Conservation (phyloP, 2,113 vertebrate species). For the Dipodomys ordii region DNA sequence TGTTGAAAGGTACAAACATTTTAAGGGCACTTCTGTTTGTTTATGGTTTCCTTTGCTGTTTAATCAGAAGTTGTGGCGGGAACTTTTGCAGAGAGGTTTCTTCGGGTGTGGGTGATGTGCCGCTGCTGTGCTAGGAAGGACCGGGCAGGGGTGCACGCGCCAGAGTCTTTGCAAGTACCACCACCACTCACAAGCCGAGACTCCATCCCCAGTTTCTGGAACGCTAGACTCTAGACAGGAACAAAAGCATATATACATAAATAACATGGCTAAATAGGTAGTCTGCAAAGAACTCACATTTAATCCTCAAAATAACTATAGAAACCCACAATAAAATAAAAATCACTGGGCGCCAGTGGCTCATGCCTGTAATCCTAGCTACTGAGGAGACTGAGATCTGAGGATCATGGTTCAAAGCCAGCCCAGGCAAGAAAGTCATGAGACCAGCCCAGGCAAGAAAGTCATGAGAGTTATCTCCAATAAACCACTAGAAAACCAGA, state of each 20-base stretch:
- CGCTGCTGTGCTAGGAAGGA: slow-evolving; percentile 97
- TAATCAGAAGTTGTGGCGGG: slow-evolving; percentile 91
- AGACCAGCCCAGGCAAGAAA: no score
- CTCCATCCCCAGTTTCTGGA: slow-evolving; percentile 96
- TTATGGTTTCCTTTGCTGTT: slow-evolving; percentile 76
- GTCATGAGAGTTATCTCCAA: no score
- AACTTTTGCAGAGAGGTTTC: slow-evolving; percentile 90
- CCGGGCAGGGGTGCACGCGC: slow-evolving; percentile 83
- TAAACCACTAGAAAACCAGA: no score
- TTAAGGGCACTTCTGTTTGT: slow-evolving; percentile 89
- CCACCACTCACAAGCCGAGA: slow-evolving; percentile 90
- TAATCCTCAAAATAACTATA: neutral
- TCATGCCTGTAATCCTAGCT: no score
- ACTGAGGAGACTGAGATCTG: no score
- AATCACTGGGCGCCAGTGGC: no score
- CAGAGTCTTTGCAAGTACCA: slow-evolving; percentile 75
- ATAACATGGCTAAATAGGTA: neutral
- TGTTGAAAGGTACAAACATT: slow-evolving; percentile 80
- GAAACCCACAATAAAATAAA: neutral
- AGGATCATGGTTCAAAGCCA: no score
- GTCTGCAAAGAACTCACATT: slow-evolving; percentile 8
- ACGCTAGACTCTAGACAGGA: slow-evolving; percentile 91
- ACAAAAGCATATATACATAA: neutral
- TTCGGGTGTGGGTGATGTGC: slow-evolving; percentile 93
- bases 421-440: no score